Conservation (phyloP, 2,888 invertebrate genomes). For the Volucella inflata region DNA sequence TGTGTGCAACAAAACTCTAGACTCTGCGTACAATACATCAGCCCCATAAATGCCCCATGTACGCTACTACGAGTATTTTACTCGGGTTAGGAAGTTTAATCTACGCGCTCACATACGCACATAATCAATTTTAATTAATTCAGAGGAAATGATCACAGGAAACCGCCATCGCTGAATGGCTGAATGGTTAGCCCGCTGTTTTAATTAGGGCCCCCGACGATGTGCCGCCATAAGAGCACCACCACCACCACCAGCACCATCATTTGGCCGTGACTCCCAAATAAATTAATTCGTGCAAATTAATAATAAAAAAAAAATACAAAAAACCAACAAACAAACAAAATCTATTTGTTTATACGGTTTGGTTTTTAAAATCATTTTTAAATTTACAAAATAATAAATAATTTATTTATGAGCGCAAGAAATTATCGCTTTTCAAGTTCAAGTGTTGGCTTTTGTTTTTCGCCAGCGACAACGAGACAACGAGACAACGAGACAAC, state of each 20-base stretch:
- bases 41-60: background rate
- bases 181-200: constrained; percentile 57
- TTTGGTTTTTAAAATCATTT: constrained; percentile 4
- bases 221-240: constrained; percentile 20
- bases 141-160: constrained; percentile 75
- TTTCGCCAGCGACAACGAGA: constrained; percentile 18
- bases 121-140: constrained; percentile 73
- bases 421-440: constrained; percentile 44
- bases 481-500: constrained; percentile 3
- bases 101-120: constrained; percentile 47
- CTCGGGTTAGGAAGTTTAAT: constrained; percentile 61
- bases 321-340: constrained; percentile 8
- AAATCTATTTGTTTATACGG: no score
- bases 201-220: constrained; percentile 49
- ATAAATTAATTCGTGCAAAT: constrained; percentile 43
- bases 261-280: constrained; percentile 53
- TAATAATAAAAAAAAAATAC: constrained; percentile 2
- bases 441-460: constrained; percentile 52
- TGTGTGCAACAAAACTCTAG: no score
- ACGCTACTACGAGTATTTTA: constrained; percentile 9
- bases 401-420: constrained; percentile 50
- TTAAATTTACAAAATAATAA: constrained; percentile 48
- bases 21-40: background rate
- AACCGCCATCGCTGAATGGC: constrained; percentile 68
- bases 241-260: background rate